Evolutionary conservation across 1,140 invertebrate species (phyloP), one percentile per base, ranked within the genome.

Genomic region (Drosophila littoralis): DNA sequence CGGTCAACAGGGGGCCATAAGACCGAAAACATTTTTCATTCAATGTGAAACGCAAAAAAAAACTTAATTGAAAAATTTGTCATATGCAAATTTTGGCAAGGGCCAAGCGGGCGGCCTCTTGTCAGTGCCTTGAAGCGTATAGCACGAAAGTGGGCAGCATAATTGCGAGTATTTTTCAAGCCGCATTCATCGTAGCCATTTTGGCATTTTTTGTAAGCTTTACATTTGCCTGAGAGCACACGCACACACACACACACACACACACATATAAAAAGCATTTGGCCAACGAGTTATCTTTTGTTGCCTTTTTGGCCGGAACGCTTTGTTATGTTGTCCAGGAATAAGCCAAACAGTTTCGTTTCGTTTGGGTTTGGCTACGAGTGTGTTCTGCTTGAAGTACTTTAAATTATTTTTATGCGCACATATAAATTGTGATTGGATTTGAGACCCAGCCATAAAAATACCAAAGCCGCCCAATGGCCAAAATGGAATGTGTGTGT

Each of bases 61-160:
- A 65, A 64, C 51, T 72, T 85, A 85, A 85, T 85, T 85, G 75
- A 85, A 85, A 88, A 78, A 88, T 86, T 86, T 78, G 75, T 86
- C 79, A 85, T 72, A 88, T 88, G 82, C 83, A 88, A 88, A 85
- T 85, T 71, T 32, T 46, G 15, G 12, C 7, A 7, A 9, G 40
- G 13, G 4, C 50, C 38, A 15, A 57, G 42, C 10, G 13, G 1
- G 2, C n/a, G 15, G 45, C 17, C 17, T 1, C n/a, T n/a, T n/a
- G n/a, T n/a, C n/a, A n/a, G 22, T 22, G 17, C 52, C 33, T 51
- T 33, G 32, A 17, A 43, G 36, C 10, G 10, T 15, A 15, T 22
- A 15, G 15, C 13, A 60, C 6, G 12, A 13, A 48, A 48, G 22
- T 55, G 50, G 32, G 35, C 13, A 55, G 43, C 28, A 74, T 60